Evolutionary conservation across 2,888 invertebrate genomes (phyloP).

Genomic region (Nephrotoma flavescens): DNA sequence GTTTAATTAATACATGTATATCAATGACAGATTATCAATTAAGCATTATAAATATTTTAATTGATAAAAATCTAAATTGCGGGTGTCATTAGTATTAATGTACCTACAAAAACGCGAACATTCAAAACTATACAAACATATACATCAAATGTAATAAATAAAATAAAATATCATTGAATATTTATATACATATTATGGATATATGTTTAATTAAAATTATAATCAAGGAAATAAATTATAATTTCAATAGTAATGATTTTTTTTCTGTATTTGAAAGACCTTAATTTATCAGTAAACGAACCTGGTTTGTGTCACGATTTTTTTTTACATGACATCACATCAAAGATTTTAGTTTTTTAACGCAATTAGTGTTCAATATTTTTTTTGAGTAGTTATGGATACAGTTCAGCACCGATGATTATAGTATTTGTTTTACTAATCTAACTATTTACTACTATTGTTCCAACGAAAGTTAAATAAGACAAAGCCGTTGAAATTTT

Average conservation of each 20-base stretch:
- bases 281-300: not conserved
- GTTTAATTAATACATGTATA: not conserved
- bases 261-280: not conserved
- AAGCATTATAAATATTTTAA: not conserved
- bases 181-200: not conserved
- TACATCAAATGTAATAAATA: not conserved
- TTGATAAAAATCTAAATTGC: not conserved
- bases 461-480: too few species aligned
- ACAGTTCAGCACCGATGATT: too few species aligned
- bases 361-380: too few species aligned
- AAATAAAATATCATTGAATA: not conserved
- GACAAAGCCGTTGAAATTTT: too few species aligned
- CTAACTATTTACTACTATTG: too few species aligned
- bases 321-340: not conserved
- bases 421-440: too few species aligned
- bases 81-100: not conserved
- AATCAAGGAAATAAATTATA: not conserved
- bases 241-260: not conserved
- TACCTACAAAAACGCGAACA: not conserved
- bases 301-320: not conserved
- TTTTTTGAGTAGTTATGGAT: too few species aligned
- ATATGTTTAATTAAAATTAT: not conserved
- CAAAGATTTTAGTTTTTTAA: not conserved
- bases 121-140: too few species aligned
- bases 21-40: not conserved